Conservation (phyloP, 2,113 vertebrate genomes). For the Aphelocoma coerulescens region DNA sequence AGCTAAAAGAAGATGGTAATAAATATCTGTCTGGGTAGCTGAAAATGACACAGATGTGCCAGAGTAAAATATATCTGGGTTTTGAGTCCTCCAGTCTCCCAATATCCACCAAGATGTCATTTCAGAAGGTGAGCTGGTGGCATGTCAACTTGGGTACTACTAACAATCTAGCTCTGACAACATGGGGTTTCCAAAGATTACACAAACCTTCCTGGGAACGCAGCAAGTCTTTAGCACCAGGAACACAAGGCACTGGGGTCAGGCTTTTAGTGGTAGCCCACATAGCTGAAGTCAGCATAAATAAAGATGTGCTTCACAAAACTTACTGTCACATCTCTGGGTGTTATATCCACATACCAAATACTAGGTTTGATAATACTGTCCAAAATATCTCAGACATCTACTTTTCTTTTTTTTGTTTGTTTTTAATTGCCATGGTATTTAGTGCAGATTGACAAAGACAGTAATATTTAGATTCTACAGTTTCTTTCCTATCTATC, state of each 20-base stretch:
- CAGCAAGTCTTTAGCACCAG: background rate
- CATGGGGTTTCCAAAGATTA: background rate
- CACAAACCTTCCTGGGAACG: background rate
- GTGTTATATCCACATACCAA: background rate
- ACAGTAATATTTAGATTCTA: background rate
- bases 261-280: background rate
- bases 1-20: background rate
- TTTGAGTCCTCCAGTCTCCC: background rate
- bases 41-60: background rate
- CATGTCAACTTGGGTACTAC: fast-evolving
- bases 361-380: background rate
- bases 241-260: background rate
- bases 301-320: background rate
- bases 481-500: background rate
- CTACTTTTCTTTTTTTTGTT: too few species aligned
- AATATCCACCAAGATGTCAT: background rate
- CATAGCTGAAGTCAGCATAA: background rate
- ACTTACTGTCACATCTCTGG: background rate
- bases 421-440: background rate
- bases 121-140: background rate
- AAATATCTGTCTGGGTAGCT: background rate
- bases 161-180: background rate
- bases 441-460: background rate
- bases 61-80: background rate
- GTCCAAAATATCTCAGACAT: background rate